Evolutionary conservation across 2,888 invertebrate species (phyloP).

Genomic region (Timema cristinae): DNA sequence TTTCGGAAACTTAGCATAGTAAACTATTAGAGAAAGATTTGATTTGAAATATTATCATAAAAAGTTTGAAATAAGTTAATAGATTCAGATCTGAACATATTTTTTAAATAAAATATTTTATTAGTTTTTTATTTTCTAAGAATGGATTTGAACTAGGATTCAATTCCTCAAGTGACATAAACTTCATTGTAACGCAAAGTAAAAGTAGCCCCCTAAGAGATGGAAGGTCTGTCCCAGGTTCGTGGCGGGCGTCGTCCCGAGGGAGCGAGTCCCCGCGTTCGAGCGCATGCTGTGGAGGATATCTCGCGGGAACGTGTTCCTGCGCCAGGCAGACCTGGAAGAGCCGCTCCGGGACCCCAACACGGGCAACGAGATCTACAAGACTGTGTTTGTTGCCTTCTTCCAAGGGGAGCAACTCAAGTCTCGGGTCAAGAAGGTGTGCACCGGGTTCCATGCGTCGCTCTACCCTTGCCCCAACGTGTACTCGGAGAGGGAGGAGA

Average conservation of each 20-base stretch:
- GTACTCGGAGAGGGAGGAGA: conserved; percentile 77
- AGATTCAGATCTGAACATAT: too few relatives aligned
- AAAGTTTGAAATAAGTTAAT: too few relatives aligned
- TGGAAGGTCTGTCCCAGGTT: conserved; percentile 53
- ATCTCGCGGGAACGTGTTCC: conserved; percentile 86
- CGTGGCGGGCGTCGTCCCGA: conserved; percentile 87
- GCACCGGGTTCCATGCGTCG: conserved; percentile 89
- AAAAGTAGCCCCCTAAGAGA: too few relatives aligned
- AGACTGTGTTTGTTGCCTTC: conserved; percentile 85
- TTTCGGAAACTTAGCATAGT: too few relatives aligned
- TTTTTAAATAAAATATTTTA: too few relatives aligned
- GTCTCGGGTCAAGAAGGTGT: conserved; percentile 86
- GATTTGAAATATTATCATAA: too few relatives aligned
- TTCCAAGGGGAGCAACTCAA: conserved; percentile 92
- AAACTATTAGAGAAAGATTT: too few relatives aligned
- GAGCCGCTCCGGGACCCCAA: conserved; percentile 78
- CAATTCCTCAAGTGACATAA: too few relatives aligned
- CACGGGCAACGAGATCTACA: conserved; percentile 81
- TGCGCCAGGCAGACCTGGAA: conserved; percentile 80
- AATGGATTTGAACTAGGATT: too few relatives aligned
- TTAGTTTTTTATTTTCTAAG: too few relatives aligned
- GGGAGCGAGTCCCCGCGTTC: conserved; percentile 84
- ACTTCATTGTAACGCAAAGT: too few relatives aligned
- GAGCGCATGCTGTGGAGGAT: conserved; percentile 93
- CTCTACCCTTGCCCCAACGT: conserved; percentile 90